These are phyloP conservation scores for Pelobates cultripes DNA, from an alignment of 2,797 vertebrate genomes.

Conservation along the genomic window DNA sequence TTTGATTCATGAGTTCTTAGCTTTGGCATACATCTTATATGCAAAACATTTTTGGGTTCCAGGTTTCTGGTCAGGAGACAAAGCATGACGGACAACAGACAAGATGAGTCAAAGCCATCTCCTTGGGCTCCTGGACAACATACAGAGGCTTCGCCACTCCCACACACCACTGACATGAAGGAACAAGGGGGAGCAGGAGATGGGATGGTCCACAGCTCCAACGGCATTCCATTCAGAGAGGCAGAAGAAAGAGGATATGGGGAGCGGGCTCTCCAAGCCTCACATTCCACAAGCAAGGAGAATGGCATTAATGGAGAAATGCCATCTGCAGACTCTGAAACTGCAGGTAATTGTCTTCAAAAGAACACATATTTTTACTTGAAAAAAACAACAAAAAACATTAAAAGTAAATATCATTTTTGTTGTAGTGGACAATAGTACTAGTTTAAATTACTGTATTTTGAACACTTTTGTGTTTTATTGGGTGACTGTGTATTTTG, in stretches of 20 bases:
- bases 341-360: slow-evolving; percentile 82
- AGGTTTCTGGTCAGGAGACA: slow-evolving; percentile 48
- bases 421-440: background rate
- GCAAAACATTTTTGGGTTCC: background rate
- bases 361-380: background rate
- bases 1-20: too few relatives aligned
- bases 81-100: slow-evolving; percentile 92
- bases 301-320: slow-evolving; percentile 97
- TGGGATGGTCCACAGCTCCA: slow-evolving; percentile 82
- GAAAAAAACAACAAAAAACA: too few relatives aligned
- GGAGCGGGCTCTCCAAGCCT: slow-evolving; percentile 68
- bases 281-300: slow-evolving; percentile 83
- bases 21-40: too few relatives aligned
- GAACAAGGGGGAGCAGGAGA: slow-evolving; percentile 77
- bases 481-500: too few relatives aligned
- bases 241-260: slow-evolving; percentile 75
- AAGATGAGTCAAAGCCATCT: slow-evolving; percentile 86
- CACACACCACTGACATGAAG: slow-evolving; percentile 77
- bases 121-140: slow-evolving; percentile 85
- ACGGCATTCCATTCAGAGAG: slow-evolving; percentile 87
- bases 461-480: too few relatives aligned
- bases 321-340: slow-evolving; percentile 82
- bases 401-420: background rate
- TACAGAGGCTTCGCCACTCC: slow-evolving; percentile 71
- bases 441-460: too few relatives aligned